Evolutionary conservation across 1,140 invertebrate species (phyloP).

Genomic region (Trichoplusia ni): DNA sequence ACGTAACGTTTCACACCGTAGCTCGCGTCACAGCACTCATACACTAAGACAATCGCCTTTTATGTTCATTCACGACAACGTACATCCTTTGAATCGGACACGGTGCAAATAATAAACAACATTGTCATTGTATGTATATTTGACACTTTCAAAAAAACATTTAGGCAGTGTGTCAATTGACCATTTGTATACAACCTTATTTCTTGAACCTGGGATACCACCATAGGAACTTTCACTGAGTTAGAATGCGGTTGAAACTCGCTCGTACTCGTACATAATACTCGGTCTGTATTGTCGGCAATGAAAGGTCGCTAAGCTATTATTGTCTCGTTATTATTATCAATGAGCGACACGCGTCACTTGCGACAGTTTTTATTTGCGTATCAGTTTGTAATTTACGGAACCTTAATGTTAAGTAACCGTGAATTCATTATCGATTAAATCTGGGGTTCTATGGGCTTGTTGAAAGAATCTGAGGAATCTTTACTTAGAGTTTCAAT

Average conservation of each 20-base stretch:
- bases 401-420: slow-evolving; percentile 33
- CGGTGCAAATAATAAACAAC: slow-evolving; percentile 30
- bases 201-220: no score
- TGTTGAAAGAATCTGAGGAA: no score
- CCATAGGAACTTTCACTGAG: not conserved
- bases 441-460: no score
- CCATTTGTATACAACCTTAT: no score
- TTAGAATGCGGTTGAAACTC: no score
- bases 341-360: slow-evolving; percentile 69
- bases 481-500: no score
- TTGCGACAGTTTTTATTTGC: slow-evolving; percentile 54
- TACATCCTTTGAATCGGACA: slow-evolving; percentile 37
- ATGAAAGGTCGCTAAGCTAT: slow-evolving; percentile 50
- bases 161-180: not conserved
- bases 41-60: slow-evolving; percentile 39
- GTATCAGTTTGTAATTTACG: slow-evolving; percentile 33
- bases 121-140: slow-evolving; percentile 37
- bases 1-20: slow-evolving; percentile 42
- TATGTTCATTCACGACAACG: slow-evolving; percentile 25
- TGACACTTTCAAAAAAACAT: slow-evolving; percentile 26
- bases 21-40: no score
- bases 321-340: slow-evolving; percentile 60
- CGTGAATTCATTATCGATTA: slow-evolving; percentile 18
- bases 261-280: no score
- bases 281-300: not conserved